Evolutionary conservation across 1,140 invertebrate species (phyloP).

Genomic region (Halotydeus destructor): DNA sequence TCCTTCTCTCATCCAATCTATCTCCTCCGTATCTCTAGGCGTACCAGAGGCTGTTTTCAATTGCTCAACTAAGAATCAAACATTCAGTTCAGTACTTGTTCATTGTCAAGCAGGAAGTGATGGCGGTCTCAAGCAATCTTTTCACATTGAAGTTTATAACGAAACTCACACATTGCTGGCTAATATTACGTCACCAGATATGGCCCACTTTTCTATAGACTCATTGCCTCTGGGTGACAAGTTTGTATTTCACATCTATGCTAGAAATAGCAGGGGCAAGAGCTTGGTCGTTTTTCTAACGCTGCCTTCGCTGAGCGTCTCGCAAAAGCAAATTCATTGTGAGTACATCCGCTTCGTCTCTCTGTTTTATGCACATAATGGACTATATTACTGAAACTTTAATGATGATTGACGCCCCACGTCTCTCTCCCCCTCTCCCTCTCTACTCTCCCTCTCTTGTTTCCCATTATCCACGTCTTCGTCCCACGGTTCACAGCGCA

Average conservation of each 20-base stretch:
- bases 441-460: too few relatives aligned
- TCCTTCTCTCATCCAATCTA: too few relatives aligned
- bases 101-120: slow-evolving; percentile 50
- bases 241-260: slow-evolving; percentile 33
- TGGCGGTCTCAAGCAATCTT: slow-evolving; percentile 55
- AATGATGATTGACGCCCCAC: too few relatives aligned
- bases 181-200: slow-evolving; percentile 11
- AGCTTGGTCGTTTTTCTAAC: too few relatives aligned
- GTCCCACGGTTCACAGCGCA: too few relatives aligned
- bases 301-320: too few relatives aligned
- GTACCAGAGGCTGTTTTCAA: slow-evolving; percentile 20
- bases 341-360: too few relatives aligned
- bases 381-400: too few relatives aligned
- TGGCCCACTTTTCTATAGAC: slow-evolving; percentile 13
- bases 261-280: neutral
- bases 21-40: slow-evolving; percentile 18
- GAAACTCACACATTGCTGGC: slow-evolving; percentile 21
- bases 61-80: slow-evolving; percentile 18
- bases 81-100: slow-evolving; percentile 35
- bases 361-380: too few relatives aligned
- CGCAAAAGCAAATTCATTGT: too few relatives aligned
- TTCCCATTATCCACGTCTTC: too few relatives aligned
- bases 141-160: slow-evolving; percentile 48
- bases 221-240: slow-evolving; percentile 9
- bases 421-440: too few relatives aligned